Conservation (phyloP, 23 tunicate species). For the Trididemnum nubilum region DNA sequence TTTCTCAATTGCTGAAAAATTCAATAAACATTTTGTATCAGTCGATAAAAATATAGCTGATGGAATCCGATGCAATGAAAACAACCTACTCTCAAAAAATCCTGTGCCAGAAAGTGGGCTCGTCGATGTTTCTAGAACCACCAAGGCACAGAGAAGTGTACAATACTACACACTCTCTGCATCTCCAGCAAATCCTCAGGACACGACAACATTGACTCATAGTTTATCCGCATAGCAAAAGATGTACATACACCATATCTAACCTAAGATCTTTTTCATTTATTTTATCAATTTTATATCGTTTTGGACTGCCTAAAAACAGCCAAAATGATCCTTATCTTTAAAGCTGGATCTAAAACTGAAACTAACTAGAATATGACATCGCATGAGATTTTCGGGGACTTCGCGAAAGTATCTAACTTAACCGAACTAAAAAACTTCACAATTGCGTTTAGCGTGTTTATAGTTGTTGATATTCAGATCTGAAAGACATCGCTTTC, state of each 20-base stretch:
- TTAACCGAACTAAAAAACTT: no score
- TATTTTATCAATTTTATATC: no score
- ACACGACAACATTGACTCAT: background rate
- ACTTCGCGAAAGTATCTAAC: no score
- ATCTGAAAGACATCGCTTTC: no score
- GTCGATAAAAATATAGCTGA: background rate
- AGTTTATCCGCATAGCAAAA: background rate
- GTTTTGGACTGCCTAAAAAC: no score
- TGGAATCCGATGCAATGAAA: background rate
- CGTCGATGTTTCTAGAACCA: background rate
- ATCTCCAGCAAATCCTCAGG: background rate
- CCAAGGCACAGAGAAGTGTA: background rate
- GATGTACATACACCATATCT: background rate
- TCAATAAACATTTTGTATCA: background rate
- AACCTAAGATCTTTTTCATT: background rate
- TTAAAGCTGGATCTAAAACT: no score
- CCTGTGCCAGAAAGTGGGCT: background rate
- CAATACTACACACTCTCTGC: background rate
- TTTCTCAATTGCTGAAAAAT: background rate
- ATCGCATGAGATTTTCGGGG: no score
- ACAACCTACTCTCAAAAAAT: background rate
- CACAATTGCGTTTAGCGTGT: no score
- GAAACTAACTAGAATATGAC: no score
- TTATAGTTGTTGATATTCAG: no score
- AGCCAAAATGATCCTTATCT: no score